These are phyloP conservation scores for Crossocerus cetratus DNA, from an alignment of 2,888 invertebrate genomes.

Conservation along the genomic window DNA sequence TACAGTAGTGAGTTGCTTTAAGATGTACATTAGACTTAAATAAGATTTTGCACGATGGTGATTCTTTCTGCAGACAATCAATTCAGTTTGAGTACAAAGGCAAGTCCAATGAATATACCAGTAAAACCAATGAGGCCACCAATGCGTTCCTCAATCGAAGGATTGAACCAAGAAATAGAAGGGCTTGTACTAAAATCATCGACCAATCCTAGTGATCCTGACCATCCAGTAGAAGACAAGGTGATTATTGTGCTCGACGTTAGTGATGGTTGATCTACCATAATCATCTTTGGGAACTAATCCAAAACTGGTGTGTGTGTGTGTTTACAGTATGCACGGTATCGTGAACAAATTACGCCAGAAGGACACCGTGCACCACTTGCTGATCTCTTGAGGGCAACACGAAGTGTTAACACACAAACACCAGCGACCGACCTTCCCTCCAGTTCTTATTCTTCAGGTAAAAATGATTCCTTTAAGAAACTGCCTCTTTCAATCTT, in stretches of 20 bases:
- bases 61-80: constrained; percentile 68
- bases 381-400: constrained; percentile 84
- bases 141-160: constrained; percentile 90
- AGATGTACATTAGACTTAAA: too few species aligned
- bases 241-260: constrained; percentile 67
- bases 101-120: constrained; percentile 80
- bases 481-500: background rate
- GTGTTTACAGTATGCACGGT: constrained; percentile 70
- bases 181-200: constrained; percentile 83
- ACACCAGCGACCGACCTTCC: constrained; percentile 86
- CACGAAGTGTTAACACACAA: constrained; percentile 89
- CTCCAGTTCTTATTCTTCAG: constrained; percentile 85
- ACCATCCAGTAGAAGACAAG: constrained; percentile 81
- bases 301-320: background rate
- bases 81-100: constrained; percentile 77
- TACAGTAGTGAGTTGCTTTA: background rate
- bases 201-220: constrained; percentile 70
- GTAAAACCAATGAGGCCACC: constrained; percentile 81
- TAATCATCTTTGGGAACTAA: too few species aligned
- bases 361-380: constrained; percentile 92
- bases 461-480: constrained; percentile 73
- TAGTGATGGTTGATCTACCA: background rate
- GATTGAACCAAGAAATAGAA: constrained; percentile 92
- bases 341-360: constrained; percentile 83
- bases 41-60: background rate